Evolutionary conservation across 2,888 invertebrate species (phyloP).

Genomic region (Drosophila macrospina): DNA sequence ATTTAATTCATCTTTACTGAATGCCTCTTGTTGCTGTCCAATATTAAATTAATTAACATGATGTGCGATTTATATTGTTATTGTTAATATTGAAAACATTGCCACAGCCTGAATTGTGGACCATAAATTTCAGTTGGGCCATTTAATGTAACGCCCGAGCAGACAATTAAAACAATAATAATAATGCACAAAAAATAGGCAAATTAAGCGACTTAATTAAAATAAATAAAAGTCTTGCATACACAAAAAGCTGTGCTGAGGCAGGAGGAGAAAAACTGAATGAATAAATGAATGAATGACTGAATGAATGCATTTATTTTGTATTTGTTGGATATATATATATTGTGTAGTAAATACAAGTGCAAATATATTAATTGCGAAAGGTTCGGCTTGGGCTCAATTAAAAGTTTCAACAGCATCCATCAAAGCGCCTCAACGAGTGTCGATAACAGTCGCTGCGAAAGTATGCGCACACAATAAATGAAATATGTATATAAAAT

Average conservation of each 20-base stretch:
- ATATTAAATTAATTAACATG: conserved; percentile 28
- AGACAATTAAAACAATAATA: conserved; percentile 50
- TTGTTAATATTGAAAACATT: conserved; percentile 19
- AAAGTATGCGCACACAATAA: conserved; percentile 63
- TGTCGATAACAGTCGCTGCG: conserved; percentile 72
- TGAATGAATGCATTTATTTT: conserved; percentile 13
- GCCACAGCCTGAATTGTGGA: conserved; percentile 20
- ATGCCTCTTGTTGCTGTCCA: neutral
- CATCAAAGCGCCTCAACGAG: conserved; percentile 61
- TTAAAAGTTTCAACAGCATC: conserved; percentile 75
- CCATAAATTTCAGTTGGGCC: conserved; percentile 39
- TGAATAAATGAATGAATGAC: conserved; percentile 11
- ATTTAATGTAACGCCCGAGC: conserved; percentile 46
- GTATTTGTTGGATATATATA: conserved; percentile 31
- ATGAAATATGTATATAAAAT: conserved; percentile 62
- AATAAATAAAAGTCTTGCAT: conserved; percentile 60
- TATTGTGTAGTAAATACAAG: conserved; percentile 51
- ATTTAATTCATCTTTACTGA: conserved; percentile 1
- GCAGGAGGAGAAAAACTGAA: conserved; percentile 19
- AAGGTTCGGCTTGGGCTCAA: conserved; percentile 62
- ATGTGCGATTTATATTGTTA: conserved; percentile 18
- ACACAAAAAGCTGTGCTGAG: conserved; percentile 5
- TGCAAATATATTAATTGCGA: conserved; percentile 68
- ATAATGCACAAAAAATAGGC: conserved; percentile 15
- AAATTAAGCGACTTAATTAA: conserved; percentile 67